Evolutionary conservation across 1,140 invertebrate species (phyloP).

Genomic region (Drosophila sechellia): DNA sequence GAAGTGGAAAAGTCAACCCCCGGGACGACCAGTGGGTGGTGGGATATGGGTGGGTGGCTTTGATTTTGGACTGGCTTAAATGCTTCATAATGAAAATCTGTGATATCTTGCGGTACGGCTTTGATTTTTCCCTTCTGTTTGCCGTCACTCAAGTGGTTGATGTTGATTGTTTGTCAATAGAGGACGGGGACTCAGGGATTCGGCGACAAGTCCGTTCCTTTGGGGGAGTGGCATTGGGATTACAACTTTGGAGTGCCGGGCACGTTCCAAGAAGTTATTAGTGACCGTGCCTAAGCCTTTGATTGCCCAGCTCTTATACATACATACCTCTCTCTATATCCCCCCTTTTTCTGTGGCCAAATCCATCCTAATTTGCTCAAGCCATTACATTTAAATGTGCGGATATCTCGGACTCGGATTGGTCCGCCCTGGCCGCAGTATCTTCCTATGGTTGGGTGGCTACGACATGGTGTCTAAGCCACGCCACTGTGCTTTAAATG

Average conservation of each 20-base stretch:
- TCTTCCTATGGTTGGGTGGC: background rate
- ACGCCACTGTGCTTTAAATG: constrained; percentile 13
- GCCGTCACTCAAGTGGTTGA: constrained; percentile 64
- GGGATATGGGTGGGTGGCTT: background rate
- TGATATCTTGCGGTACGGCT: constrained; percentile 73
- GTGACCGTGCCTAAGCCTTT: constrained; percentile 73
- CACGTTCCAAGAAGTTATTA: constrained; percentile 65
- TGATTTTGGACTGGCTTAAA: constrained; percentile 48
- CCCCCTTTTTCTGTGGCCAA: background rate
- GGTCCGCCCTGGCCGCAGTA: background rate
- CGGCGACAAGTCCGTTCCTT: constrained; percentile 7
- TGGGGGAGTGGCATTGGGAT: constrained; percentile 23
- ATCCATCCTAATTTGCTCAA: constrained; percentile 49
- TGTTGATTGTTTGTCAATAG: constrained; percentile 81
- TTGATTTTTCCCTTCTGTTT: constrained; percentile 61
- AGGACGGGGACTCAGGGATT: constrained; percentile 19
- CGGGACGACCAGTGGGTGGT: constrained; percentile 12
- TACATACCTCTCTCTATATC: background rate
- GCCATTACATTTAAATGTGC: constrained; percentile 63
- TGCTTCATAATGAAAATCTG: constrained; percentile 82
- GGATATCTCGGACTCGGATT: constrained; percentile 6
- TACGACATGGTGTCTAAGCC: constrained; percentile 44
- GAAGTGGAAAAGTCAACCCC: constrained; percentile 41
- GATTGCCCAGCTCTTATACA: constrained; percentile 47
- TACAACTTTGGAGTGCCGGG: constrained; percentile 64